Evolutionary conservation across 1,140 invertebrate genomes (phyloP), one percentile per base, ranked within the genome.

Genomic region (Drosophila orosa): DNA sequence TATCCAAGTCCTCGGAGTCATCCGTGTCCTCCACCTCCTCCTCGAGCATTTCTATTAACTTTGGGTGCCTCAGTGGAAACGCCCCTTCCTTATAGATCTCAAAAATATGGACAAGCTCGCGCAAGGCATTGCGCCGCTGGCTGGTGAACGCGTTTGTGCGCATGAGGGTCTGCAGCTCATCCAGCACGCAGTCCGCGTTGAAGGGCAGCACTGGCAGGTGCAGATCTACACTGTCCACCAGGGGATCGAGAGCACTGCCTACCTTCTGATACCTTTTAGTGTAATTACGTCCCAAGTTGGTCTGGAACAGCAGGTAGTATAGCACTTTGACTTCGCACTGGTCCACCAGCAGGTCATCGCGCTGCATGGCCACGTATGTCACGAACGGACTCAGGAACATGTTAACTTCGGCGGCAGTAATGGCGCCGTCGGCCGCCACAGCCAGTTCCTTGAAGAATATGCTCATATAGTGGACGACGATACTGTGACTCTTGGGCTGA

Each of bases 391-490:
- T 92, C 12, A 96, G 37, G 19, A 97, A 93, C 60, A 93, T 92
- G 3, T 93, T 93, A 5, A 96, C 91, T 63, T 93, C 92, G 24
- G 92, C 90, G 5, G 93, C 90, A 1, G 93, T 91, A 40, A 97
- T 92, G 25, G 94, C 80, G n/a, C 95, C 95, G 68, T 93, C 91
- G 22, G 84, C 92, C 82, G 97, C 96, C 93, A 97, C 98, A 3
- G 96, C 94, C 54, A 99, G 91, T 93, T 99, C 98, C 93, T 98
- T 96, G 52, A 97, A 92, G 87, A 95, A 98, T 33, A 98, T 95
- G 74, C 98, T 97, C 37, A 94, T 93, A 45, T 98, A 92, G 87
- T 98, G 98, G 78, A 97, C 93, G 50, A 95, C 94, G 47, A 98
- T 91, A 3, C 96, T 96, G 3, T 75, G 76, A 17, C 72, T 80